These are phyloP conservation scores for Catharus bicknelli DNA, from an alignment of 2,113 vertebrate species.

Conservation along the genomic window DNA sequence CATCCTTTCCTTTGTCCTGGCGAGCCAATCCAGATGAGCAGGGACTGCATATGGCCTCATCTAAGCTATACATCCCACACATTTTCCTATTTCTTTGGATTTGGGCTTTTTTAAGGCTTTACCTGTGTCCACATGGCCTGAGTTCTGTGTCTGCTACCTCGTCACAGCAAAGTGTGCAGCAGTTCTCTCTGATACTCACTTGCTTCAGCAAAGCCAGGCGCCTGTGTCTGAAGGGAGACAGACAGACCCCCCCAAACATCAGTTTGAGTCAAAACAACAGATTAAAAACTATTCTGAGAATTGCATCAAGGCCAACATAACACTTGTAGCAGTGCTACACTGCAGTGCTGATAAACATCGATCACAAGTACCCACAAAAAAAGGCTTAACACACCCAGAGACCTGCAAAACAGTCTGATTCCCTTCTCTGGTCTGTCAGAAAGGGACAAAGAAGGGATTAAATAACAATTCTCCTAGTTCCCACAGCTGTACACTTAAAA, in stretches of 20 bases:
- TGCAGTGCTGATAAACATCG: not conserved
- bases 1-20: not conserved
- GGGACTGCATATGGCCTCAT: not conserved
- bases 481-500: not conserved
- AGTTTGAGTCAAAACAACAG: not conserved
- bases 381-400: not conserved
- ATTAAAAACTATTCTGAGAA: not conserved
- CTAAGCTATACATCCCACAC: not conserved
- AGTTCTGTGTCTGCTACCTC: conserved; percentile 96
- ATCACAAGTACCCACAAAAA: not conserved
- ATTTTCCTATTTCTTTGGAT: not conserved
- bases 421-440: not conserved
- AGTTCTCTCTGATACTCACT: conserved; percentile 97
- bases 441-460: not conserved
- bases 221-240: conserved; percentile 80
- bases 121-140: conserved; percentile 96
- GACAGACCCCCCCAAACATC: not conserved
- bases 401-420: not conserved
- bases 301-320: not conserved
- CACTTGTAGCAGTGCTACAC: not conserved
- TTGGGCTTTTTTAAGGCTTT: not conserved
- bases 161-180: conserved; percentile 97
- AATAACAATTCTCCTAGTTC: not conserved
- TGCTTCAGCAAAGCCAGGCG: conserved; percentile 95
- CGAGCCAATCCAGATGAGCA: not conserved